A percentile compares a stretch with the other conserved stretches of the same genome.
Evolutionary conservation across 2,888 invertebrate species (phyloP).

Genomic region (Eubasilissa splendida): DNA sequence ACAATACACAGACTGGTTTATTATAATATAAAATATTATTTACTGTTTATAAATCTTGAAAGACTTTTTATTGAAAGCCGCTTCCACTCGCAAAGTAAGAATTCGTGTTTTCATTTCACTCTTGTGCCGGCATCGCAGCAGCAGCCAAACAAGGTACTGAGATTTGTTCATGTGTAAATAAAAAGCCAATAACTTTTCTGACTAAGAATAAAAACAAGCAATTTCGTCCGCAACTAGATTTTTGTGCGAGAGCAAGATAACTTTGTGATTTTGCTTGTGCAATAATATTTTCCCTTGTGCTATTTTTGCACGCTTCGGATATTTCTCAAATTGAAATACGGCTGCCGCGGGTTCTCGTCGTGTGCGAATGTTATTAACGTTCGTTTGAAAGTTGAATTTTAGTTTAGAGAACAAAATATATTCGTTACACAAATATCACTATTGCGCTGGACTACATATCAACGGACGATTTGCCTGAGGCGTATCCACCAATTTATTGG

Average conservation of each 20-base stretch:
- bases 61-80: neutral
- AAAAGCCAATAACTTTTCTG: constrained; percentile 19
- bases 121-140: neutral
- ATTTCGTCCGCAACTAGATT: constrained; percentile 8
- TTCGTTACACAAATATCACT: too few relatives aligned
- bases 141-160: neutral
- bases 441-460: too few relatives aligned
- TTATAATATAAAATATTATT: too few relatives aligned
- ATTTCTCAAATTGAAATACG: constrained; percentile 11
- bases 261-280: neutral
- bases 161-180: constrained; percentile 17
- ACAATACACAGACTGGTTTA: too few relatives aligned
- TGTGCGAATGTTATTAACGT: too few relatives aligned
- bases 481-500: too few relatives aligned
- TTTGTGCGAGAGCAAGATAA: too few relatives aligned
- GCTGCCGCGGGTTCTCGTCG: too few relatives aligned
- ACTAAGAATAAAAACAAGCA: constrained; percentile 23
- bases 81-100: neutral
- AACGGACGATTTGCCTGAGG: too few relatives aligned
- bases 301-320: constrained; percentile 4
- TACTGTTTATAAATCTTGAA: neutral
- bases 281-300: constrained; percentile 18
- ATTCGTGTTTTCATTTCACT: neutral
- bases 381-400: too few relatives aligned
- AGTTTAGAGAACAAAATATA: too few relatives aligned